A percentile compares a stretch with the other conserved stretches of the same genome.
Conservation (phyloP, 2,113 vertebrate species). For the Gorsachius goisagi region DNA sequence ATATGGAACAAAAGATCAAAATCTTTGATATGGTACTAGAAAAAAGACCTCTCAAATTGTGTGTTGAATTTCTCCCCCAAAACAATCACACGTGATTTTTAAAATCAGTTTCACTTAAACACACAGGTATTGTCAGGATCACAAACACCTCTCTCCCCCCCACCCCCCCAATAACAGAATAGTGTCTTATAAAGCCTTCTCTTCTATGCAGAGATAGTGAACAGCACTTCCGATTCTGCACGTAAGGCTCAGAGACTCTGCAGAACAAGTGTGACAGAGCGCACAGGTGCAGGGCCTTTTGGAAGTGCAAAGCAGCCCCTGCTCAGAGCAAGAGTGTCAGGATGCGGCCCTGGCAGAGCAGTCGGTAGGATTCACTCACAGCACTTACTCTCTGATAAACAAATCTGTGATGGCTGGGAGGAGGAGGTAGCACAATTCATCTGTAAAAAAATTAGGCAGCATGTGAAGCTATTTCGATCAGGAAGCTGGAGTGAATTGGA, state of each 20-base stretch:
- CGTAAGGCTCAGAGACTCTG: slow-evolving; percentile 8
- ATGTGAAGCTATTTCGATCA: slow-evolving; percentile 51
- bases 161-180: slow-evolving; percentile 14
- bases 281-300: background rate
- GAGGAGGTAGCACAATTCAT: slow-evolving; percentile 59
- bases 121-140: slow-evolving; percentile 50
- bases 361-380: background rate
- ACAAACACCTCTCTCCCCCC: slow-evolving; percentile 33
- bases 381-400: slow-evolving; percentile 7
- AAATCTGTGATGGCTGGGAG: slow-evolving; percentile 19
- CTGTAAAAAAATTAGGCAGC: slow-evolving; percentile 64
- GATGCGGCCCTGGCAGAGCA: slow-evolving; percentile 9
- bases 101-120: slow-evolving; percentile 54
- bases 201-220: slow-evolving; percentile 35
- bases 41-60: slow-evolving; percentile 63
- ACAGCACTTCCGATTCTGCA: background rate
- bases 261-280: background rate
- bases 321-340: background rate
- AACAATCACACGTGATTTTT: slow-evolving; percentile 52
- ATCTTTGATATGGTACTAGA: slow-evolving; percentile 60
- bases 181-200: slow-evolving; percentile 31
- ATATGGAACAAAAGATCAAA: slow-evolving; percentile 73
- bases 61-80: slow-evolving; percentile 51
- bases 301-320: slow-evolving; percentile 19
- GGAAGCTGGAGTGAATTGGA: slow-evolving; percentile 34